Evolutionary conservation across 2,888 invertebrate species (phyloP), one percentile per base, ranked within the genome.

Genomic region (Ametastegia equiseti): DNA sequence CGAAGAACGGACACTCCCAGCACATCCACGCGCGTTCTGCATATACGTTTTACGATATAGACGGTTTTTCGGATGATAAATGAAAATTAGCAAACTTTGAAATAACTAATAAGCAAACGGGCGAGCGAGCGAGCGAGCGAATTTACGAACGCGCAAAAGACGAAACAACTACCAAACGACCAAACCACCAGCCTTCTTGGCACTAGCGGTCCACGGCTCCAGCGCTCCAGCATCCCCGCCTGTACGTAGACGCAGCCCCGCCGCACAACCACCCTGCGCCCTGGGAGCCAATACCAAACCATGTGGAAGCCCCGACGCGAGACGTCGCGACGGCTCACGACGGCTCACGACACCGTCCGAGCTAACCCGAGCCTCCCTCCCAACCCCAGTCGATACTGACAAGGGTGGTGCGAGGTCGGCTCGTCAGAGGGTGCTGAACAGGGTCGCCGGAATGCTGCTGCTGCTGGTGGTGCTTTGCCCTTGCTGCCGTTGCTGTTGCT

Each of bases 221-320:
- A 86, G 60, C 78, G 78, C 78, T 78, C 63, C 78, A 78, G 78
- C 78, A 57, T 78, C 78, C 78, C 78, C 78, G 78, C 78, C 78
- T 78, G 78, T 39, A 78, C 78, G 60, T 78, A 78, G 78, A 78
- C 78, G 78, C 78, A 89, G 88, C 89, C 87, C 88, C 90, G 86
- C 88, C 88, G 87, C 87, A 87, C 87, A 88, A 87, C 88, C 86
- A 88, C 87, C 89, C 88, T 88, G 88, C 89, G 88, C 90, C 91
- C 91, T 90, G 90, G 91, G 90, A 90, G 90, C 91, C 91, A 91
- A 91, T 91, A 90, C 91, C 91, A 89, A 89, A 88, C 91, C 91
- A 91, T 91, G 91, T 90, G 91, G 89, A 91, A 90, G 88, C 87
- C 86, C 84, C 88, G 88, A 89, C 87, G 87, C 88, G 89, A 88